Percentiles rank a stretch among this genome's conserved stretches.
Conservation (phyloP, 2,113 vertebrate species). For the Peucedramus taeniatus region DNA sequence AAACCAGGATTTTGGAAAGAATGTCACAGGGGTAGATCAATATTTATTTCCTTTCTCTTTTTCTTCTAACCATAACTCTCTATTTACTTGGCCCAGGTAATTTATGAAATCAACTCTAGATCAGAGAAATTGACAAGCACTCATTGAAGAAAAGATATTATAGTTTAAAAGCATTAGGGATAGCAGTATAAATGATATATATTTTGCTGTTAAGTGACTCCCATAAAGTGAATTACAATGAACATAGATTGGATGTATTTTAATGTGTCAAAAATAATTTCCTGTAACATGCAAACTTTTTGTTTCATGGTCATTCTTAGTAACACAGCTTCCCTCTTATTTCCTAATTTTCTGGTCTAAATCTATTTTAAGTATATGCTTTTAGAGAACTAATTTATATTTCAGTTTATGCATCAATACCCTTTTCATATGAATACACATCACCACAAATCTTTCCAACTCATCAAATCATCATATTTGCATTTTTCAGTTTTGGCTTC, state of each 20-base stretch:
- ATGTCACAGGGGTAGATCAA: constrained; percentile 55
- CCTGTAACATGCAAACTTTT: constrained; percentile 49
- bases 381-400: background rate
- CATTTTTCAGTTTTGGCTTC: background rate
- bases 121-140: constrained; percentile 74
- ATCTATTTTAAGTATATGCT: background rate
- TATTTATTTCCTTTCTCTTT: constrained; percentile 72
- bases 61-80: constrained; percentile 71
- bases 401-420: background rate
- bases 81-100: constrained; percentile 72
- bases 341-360: background rate
- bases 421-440: background rate
- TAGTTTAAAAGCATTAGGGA: constrained; percentile 71
- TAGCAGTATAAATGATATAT: constrained; percentile 71
- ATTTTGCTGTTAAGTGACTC: constrained; percentile 64
- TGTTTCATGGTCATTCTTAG: constrained; percentile 37
- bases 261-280: constrained; percentile 60
- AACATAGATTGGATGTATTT: constrained; percentile 52
- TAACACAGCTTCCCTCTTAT: background rate
- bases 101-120: constrained; percentile 77
- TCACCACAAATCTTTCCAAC: background rate
- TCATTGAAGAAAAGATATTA: constrained; percentile 72
- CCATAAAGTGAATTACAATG: constrained; percentile 66
- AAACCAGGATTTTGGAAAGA: constrained; percentile 21
- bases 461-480: background rate